phyloP scores from a whole-genome alignment of 30 jellyfish, hydroid and myxozoan genomes.

The Chrysaora quinquecirrha region DNA sequence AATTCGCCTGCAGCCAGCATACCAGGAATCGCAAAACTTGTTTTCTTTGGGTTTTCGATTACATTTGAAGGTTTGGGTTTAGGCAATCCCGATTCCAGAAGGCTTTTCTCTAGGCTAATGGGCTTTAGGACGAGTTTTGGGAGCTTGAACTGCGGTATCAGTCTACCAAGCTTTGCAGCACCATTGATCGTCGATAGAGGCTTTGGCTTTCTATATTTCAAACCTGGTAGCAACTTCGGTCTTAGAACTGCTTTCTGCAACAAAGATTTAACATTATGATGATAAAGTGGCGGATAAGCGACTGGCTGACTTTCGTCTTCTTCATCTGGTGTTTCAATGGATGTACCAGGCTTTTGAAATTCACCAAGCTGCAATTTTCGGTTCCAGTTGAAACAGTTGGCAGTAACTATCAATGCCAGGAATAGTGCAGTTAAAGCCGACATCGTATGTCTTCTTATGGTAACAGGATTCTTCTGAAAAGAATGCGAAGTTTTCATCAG shows the following conservation, averaged over 20 bases:
- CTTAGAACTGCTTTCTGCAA: neutral
- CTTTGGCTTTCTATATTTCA: neutral
- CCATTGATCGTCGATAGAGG: too few species aligned
- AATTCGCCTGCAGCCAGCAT: neutral
- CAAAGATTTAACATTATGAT: too few species aligned
- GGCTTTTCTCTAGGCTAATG: neutral
- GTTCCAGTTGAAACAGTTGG: neutral
- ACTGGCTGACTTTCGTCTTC: neutral
- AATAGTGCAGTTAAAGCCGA: neutral
- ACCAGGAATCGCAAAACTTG: neutral
- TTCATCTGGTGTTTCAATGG: neutral
- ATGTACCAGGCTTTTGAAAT: neutral
- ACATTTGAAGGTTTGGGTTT: neutral
- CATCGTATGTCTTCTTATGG: too few species aligned
- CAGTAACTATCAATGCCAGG: neutral
- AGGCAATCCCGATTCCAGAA: neutral
- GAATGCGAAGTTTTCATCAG: too few species aligned
- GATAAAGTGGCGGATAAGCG: neutral
- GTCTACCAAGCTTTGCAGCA: neutral
- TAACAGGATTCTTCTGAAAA: too few species aligned
- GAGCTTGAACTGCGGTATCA: neutral
- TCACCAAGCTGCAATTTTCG: neutral
- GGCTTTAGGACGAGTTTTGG: neutral
- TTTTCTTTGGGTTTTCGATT: neutral
- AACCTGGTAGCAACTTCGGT: too few species aligned